phyloP scores from a whole-genome alignment of 1,140 invertebrate species.

The Heliconius nattereri region DNA sequence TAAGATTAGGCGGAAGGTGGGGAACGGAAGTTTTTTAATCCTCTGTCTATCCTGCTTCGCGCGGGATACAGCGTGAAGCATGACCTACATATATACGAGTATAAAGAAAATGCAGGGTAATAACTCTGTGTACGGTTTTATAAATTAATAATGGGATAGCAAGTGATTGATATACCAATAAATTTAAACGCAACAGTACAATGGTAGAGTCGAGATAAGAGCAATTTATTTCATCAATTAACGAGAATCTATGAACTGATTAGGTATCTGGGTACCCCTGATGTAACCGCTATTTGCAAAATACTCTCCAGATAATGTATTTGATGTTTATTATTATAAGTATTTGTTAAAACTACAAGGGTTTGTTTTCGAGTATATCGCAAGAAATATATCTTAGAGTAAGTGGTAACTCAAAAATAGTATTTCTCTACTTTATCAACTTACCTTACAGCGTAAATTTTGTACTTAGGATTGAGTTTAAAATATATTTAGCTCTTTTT shows the following conservation, averaged over 20 bases:
- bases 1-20: too few species aligned
- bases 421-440: too few species aligned
- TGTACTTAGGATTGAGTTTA: too few species aligned
- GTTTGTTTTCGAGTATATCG: too few species aligned
- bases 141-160: conserved; percentile 41
- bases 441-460: too few species aligned
- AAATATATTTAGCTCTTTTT: too few species aligned
- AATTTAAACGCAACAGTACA: conserved; percentile 43
- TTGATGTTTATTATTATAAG: background rate
- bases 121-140: conserved; percentile 4
- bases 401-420: too few species aligned
- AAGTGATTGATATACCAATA: conserved; percentile 48
- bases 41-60: too few species aligned
- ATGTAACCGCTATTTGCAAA: conserved; percentile 9
- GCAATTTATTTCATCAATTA: conserved; percentile 45
- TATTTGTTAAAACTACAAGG: too few species aligned
- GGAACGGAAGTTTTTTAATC: too few species aligned
- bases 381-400: too few species aligned
- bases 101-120: background rate
- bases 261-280: background rate
- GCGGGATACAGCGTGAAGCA: too few species aligned
- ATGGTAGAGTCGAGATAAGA: conserved; percentile 44
- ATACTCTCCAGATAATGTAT: background rate
- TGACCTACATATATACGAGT: background rate
- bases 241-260: conserved; percentile 29